phyloP scores from a whole-genome alignment of 2,797 vertebrate genomes.

The Hippopotamyrus pictus region DNA sequence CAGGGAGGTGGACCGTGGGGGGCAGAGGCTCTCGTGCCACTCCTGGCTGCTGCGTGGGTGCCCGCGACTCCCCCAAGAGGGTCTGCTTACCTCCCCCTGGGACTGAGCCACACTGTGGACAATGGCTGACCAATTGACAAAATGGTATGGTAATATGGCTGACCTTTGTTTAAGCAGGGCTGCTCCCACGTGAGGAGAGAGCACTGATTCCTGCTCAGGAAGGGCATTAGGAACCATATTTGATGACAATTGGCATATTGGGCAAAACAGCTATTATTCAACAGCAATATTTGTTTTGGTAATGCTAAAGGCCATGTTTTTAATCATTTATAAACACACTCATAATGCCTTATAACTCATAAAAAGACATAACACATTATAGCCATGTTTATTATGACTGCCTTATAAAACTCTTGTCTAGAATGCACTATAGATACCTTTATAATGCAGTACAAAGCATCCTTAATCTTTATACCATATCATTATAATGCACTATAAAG shows the following conservation, averaged over 20 bases:
- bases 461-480: background rate
- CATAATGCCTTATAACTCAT: background rate
- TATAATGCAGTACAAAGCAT: background rate
- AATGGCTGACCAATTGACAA: constrained; percentile 59
- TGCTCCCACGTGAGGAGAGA: constrained; percentile 49
- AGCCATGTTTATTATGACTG: background rate
- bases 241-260: background rate
- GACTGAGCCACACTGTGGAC: constrained; percentile 44
- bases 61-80: background rate
- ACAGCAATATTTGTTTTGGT: background rate
- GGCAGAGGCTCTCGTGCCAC: constrained; percentile 27
- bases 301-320: background rate
- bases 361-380: background rate
- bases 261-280: background rate
- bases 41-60: background rate
- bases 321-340: background rate
- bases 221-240: background rate
- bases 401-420: background rate
- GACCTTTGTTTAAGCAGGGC: constrained; percentile 59
- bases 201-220: constrained; percentile 13
- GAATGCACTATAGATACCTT: background rate
- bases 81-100: background rate
- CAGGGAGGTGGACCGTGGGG: background rate
- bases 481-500: background rate
- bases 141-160: constrained; percentile 68